A percentile compares a stretch with the other conserved stretches of the same genome.
phyloP scores from a whole-genome alignment of 2,888 invertebrate species.

The Eupithecia pulchellata region DNA sequence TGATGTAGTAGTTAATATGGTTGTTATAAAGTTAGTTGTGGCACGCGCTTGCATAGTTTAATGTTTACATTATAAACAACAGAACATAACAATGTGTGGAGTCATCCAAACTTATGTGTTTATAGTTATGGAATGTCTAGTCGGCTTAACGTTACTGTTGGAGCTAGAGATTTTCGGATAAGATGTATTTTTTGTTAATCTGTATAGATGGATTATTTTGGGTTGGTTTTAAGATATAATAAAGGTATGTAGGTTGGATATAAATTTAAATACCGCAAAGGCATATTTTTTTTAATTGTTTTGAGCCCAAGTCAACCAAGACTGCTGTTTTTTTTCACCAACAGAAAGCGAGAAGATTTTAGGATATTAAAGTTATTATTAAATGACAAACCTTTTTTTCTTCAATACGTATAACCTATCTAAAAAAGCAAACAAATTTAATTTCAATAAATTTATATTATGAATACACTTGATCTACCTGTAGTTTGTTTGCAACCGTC shows the following conservation, averaged over 20 bases:
- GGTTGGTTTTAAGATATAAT: not conserved
- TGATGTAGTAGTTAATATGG: slow-evolving; percentile 15
- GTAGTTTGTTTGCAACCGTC: too few relatives aligned
- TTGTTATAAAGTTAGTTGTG: slow-evolving; percentile 38
- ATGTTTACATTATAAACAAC: slow-evolving; percentile 61
- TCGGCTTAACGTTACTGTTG: not conserved
- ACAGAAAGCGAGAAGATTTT: too few relatives aligned
- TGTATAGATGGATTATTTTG: not conserved
- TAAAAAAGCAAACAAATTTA: too few relatives aligned
- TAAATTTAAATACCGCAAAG: too few relatives aligned
- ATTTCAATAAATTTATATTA: too few relatives aligned
- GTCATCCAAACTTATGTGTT: slow-evolving; percentile 42
- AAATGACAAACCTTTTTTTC: too few relatives aligned
- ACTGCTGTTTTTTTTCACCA: too few relatives aligned
- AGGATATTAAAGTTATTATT: too few relatives aligned
- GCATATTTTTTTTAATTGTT: too few relatives aligned
- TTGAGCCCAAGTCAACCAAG: not conserved
- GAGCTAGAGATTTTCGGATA: not conserved
- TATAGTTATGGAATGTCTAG: slow-evolving; percentile 10
- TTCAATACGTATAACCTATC: too few relatives aligned
- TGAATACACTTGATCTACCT: too few relatives aligned
- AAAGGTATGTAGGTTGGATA: not conserved
- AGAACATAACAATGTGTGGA: slow-evolving; percentile 38
- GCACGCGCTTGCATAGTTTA: slow-evolving; percentile 71
- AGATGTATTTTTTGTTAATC: not conserved